phyloP scores from a whole-genome alignment of 2,888 invertebrate genomes.

The Pandemis heparana region DNA sequence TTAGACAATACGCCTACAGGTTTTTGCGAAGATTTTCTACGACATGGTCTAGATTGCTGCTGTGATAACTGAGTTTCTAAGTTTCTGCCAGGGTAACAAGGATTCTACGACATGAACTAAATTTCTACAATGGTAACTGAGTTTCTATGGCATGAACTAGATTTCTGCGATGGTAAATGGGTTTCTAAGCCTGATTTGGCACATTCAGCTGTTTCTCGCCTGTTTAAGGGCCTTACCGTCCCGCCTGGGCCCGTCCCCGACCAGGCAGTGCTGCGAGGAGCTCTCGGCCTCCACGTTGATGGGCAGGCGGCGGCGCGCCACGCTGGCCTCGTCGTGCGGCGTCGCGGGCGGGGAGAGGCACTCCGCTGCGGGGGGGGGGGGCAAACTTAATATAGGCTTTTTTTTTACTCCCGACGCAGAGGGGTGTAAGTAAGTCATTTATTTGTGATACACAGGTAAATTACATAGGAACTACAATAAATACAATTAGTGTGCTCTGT shows the following conservation, averaged over 20 bases:
- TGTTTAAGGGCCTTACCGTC: conserved; percentile 6
- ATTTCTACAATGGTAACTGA: background rate
- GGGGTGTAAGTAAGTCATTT: too few relatives aligned
- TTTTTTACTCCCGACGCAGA: too few relatives aligned
- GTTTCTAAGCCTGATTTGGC: background rate
- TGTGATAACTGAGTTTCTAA: too few relatives aligned
- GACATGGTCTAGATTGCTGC: too few relatives aligned
- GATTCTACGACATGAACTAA: background rate
- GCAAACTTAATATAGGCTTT: too few relatives aligned
- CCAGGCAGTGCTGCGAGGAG: conserved; percentile 54
- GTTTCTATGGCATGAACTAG: background rate
- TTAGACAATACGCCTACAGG: too few relatives aligned
- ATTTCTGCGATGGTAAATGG: background rate
- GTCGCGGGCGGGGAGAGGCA: conserved; percentile 49
- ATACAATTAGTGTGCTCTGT: too few relatives aligned
- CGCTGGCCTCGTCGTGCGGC: conserved; percentile 48
- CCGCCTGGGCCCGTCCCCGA: conserved; percentile 50
- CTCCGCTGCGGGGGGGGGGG: conserved; percentile 15
- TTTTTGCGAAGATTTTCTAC: too few relatives aligned
- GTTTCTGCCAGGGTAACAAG: background rate
- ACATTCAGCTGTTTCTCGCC: too few relatives aligned
- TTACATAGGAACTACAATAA: too few relatives aligned
- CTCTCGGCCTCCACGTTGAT: conserved; percentile 59
- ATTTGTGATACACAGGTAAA: too few relatives aligned
- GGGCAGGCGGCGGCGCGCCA: conserved; percentile 43